These are phyloP conservation scores for Glossosoma conforme DNA, from an alignment of 1,140 invertebrate genomes.

Conservation along the genomic window DNA sequence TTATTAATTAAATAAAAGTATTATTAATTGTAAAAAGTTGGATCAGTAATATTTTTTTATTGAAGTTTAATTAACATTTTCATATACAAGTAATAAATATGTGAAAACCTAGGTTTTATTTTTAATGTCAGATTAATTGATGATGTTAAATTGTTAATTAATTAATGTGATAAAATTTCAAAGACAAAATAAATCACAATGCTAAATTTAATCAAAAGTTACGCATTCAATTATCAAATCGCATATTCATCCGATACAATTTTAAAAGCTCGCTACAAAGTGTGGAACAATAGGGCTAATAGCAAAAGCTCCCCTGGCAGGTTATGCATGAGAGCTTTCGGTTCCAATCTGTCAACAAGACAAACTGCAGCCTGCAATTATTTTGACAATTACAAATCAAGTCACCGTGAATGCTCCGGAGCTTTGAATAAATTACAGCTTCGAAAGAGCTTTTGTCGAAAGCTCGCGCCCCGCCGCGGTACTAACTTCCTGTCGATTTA, in stretches of 20 bases:
- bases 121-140: too few relatives aligned
- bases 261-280: too few relatives aligned
- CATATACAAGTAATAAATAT: too few relatives aligned
- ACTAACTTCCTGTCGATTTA: slow-evolving; percentile 21
- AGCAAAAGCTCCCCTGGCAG: slow-evolving; percentile 7
- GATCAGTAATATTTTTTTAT: too few relatives aligned
- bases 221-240: too few relatives aligned
- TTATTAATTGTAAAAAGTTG: too few relatives aligned
- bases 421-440: slow-evolving; percentile 25
- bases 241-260: too few relatives aligned
- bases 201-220: background rate
- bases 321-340: background rate
- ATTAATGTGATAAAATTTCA: background rate
- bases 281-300: slow-evolving; percentile 30
- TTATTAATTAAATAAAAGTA: too few relatives aligned
- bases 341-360: slow-evolving; percentile 16
- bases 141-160: background rate
- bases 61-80: too few relatives aligned
- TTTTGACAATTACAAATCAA: slow-evolving; percentile 33
- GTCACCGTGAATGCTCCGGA: slow-evolving; percentile 30
- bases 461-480: too few relatives aligned
- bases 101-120: too few relatives aligned
- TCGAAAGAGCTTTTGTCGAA: background rate
- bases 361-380: slow-evolving; percentile 30
- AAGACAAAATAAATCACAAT: background rate